Base-by-base conservation (phyloP, 2,888 invertebrate species). In the Helobdella robusta region DNA sequence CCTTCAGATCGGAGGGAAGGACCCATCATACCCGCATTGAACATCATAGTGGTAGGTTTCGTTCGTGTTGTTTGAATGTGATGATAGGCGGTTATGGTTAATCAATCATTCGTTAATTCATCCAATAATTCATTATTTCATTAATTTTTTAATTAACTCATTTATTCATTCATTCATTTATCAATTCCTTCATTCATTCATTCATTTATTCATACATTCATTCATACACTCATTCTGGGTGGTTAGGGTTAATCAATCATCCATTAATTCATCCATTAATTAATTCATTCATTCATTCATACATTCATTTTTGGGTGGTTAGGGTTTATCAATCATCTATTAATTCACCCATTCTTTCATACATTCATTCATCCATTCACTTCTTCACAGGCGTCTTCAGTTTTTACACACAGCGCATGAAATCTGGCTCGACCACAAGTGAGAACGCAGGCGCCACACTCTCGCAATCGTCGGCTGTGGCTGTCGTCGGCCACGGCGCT, bases 321-420 rank as follows among this genome's bases (percentile, higher is more conserved):
- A n/a, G n/a, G 44, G 11, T 40, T 40, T n/a, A 15, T 40, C 44
- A 40, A 15, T 40, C 44, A 15, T 40, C 44, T 40, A 40, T 40
- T 40, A 15, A 40, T 40, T 40, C 44, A 11, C n/a, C n/a, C 44
- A 11, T 40, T 40, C 44, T 11, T 40, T 40, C 44, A n/a, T 40
- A 15, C 44, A n/a, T 40, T 40, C 44, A 40, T 40, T 40, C 44
- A 40, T 40, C n/a, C 44, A 40, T 40, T 40, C 11, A 15, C n/a
- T 40, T n/a, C n/a, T 40, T n/a, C 44, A 40, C 81, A 93, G 93
- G 93, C 81, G 91, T 91, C 79, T 95, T 79, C 72, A 76, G 78
- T 68, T 79, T 79, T 69, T 78, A 76, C 74, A 76, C 78, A 0
- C 78, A 79, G 70, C 78, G 78, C 11, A 54, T 54, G 54, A 11